phyloP scores from a whole-genome alignment of 2,888 invertebrate species.

The Neocrepidodera transversa region DNA sequence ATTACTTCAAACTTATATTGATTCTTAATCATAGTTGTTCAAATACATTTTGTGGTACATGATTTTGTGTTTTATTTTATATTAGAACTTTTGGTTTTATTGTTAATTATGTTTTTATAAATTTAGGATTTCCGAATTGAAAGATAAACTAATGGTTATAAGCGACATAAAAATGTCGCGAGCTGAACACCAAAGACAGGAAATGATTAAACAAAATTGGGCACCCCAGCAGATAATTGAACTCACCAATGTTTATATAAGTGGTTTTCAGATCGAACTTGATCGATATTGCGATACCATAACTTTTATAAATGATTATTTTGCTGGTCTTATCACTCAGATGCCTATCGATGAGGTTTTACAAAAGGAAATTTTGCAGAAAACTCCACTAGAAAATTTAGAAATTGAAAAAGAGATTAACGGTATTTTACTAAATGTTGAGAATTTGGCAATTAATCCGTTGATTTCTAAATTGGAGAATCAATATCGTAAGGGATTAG shows the following conservation, averaged over 20 bases:
- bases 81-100: too few relatives aligned
- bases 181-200: constrained; percentile 64
- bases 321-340: constrained; percentile 56
- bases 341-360: constrained; percentile 61
- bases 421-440: constrained; percentile 4
- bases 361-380: constrained; percentile 56
- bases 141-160: constrained; percentile 63
- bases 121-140: constrained; percentile 58
- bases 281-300: constrained; percentile 64
- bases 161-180: constrained; percentile 65
- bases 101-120: too few relatives aligned
- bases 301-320: constrained; percentile 61
- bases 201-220: constrained; percentile 67
- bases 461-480: background rate
- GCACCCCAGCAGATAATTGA: constrained; percentile 63
- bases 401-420: constrained; percentile 9
- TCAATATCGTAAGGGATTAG: constrained; percentile 5
- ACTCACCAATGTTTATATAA: constrained; percentile 65
- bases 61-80: too few relatives aligned
- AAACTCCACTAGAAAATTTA: constrained; percentile 23
- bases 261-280: constrained; percentile 68
- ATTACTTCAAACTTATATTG: too few relatives aligned
- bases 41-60: too few relatives aligned
- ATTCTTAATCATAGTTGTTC: too few relatives aligned
- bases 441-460: constrained; percentile 39